phyloP scores from a whole-genome alignment of 2,888 invertebrate species.

The Nemotelus pantherinus region DNA sequence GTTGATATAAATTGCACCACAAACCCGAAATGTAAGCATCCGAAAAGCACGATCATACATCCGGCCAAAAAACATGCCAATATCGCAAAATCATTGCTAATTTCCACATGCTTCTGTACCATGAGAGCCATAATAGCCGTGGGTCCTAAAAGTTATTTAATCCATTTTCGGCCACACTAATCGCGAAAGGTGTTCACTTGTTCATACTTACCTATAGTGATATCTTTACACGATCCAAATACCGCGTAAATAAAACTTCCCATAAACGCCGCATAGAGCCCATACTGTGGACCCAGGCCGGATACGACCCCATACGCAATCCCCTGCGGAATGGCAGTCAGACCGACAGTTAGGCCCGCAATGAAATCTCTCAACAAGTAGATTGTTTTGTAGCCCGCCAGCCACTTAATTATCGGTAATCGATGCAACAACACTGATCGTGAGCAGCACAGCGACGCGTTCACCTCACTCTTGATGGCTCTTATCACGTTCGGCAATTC shows the following conservation, averaged over 20 bases:
- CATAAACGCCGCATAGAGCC: conserved; percentile 93
- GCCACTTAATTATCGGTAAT: conserved; percentile 78
- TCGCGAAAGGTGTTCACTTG: too few species aligned
- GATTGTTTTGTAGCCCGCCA: conserved; percentile 73
- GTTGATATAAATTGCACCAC: conserved; percentile 85
- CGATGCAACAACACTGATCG: conserved; percentile 66
- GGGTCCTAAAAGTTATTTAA: conserved; percentile 70
- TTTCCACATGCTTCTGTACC: conserved; percentile 73
- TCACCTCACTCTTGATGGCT: conserved; percentile 54
- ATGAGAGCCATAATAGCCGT: conserved; percentile 90
- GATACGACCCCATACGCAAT: conserved; percentile 84
- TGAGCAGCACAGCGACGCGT: conserved; percentile 64
- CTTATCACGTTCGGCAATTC: conserved; percentile 57
- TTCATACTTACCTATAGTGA: conserved; percentile 73
- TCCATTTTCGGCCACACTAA: not conserved
- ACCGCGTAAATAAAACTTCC: conserved; percentile 91
- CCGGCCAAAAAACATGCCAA: conserved; percentile 80
- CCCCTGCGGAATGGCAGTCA: conserved; percentile 85
- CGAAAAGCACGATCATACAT: conserved; percentile 74
- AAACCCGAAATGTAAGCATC: conserved; percentile 81
- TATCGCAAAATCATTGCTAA: conserved; percentile 75
- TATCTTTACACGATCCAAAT: conserved; percentile 87
- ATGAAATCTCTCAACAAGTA: conserved; percentile 79
- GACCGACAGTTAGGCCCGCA: conserved; percentile 84
- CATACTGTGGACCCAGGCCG: conserved; percentile 78